Percentiles rank a stretch among this genome's conserved stretches.
Evolutionary conservation across 2,113 vertebrate genomes (phyloP).

Genomic region (Brachypodius melanocephalos): DNA sequence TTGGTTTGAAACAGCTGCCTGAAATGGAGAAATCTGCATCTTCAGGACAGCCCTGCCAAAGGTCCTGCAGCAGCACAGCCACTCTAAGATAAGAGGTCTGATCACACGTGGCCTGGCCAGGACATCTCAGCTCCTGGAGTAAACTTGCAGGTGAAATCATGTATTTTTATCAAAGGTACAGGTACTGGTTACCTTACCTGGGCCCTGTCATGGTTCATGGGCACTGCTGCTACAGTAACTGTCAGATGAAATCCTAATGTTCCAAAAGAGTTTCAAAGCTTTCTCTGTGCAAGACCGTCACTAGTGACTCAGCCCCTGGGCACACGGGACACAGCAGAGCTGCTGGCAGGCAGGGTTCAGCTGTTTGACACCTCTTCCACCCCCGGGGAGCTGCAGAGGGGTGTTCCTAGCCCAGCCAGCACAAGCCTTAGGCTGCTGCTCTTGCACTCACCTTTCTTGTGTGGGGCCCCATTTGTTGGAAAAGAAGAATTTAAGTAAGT

Average conservation of each 20-base stretch:
- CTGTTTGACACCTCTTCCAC: background rate
- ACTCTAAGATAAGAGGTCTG: background rate
- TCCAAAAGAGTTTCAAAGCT: background rate
- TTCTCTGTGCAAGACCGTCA: background rate
- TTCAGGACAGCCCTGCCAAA: background rate
- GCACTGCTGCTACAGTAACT: background rate
- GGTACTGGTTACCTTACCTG: background rate
- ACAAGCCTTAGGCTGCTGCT: background rate
- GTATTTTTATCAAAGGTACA: background rate
- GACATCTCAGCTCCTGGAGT: background rate
- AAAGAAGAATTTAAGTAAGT: background rate
- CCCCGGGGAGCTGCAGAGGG: background rate
- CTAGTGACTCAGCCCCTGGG: background rate
- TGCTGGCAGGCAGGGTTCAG: background rate
- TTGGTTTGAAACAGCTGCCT: background rate
- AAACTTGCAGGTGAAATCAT: background rate
- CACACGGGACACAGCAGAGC: background rate
- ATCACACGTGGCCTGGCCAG: rapidly evolving
- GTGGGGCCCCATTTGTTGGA: rapidly evolving
- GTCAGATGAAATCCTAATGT: background rate
- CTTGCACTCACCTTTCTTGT: background rate
- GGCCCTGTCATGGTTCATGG: rapidly evolving
- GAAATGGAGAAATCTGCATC: background rate
- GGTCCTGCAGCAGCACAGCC: background rate
- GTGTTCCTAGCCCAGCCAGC: background rate